Base-by-base conservation (phyloP, 2,888 invertebrate species). In the Hololepta plana region DNA sequence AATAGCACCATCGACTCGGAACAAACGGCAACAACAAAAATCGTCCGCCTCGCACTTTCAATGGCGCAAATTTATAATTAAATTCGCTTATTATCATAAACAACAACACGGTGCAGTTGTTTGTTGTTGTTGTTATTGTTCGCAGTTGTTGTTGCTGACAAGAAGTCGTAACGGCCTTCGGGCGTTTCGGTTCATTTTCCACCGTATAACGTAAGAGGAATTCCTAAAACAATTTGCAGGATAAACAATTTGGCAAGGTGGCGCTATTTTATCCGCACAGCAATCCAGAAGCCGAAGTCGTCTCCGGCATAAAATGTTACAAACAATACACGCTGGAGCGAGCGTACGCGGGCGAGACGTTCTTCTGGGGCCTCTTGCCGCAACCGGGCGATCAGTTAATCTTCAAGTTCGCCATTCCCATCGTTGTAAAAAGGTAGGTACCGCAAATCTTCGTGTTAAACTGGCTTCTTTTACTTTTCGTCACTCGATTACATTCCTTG, bases 341-440 rank as follows among this genome's bases (percentile, higher is more conserved):
- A 36, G 91, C 90, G 3, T 95, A 95, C 49, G 60, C 65, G 11
- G 93, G 95, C 0, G 72, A 76, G 36, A 72, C 76, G 0, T 90
- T 76, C 48, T 95, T 91, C 54, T 93, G 91, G 93, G 91, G 87
- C 1, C 54, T 81, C 6, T 59, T 77, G 20, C 93, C 93, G 0
- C 75, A 74, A 42, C 68, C 72, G 6, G 87, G 81, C 2, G 85
- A 90, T 49, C 60, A 70, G 29, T 60, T 91, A 11, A 67, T 72
- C 36, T 79, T 93, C 48, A 71, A 72, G 50, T 90, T 91, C 49
- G 55, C 62, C 24, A 66, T 69, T 27, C 84, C 90, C 12, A 61
- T 71, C 33, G 43, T 51, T 38, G 51, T 85, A 32, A 68, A 70
- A 46, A 70, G 65, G 82, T 81, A 51, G 51, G 52, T 42, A 23